Evolutionary conservation across 2,113 vertebrate species (phyloP), one percentile per base, ranked within the genome.

Genomic region (Poicephalus meyeri): DNA sequence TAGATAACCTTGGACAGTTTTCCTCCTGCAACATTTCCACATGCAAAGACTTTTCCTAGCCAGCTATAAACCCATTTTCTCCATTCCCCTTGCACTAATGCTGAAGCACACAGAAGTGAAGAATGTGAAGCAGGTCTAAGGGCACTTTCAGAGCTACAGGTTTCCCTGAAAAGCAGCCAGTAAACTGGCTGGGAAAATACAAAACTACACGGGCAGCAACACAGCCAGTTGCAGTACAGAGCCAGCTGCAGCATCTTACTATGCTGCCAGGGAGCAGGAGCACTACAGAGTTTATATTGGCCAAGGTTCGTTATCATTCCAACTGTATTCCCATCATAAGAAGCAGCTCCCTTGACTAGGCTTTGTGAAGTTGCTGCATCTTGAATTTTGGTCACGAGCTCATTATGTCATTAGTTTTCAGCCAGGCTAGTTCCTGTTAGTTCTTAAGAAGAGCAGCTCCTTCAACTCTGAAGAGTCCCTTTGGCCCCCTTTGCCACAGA

Each of bases 71-170:
- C 8, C 5, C 42, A 9, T 70, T 63, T 71, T 80, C 14, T 29
- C 49, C 0, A 0, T 56, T 53, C 73, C 8, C 33, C 16, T 79
- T 1, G 0, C 1, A 1, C 55, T 31, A 31, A 19, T 0, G 6
- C 64, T 12, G 41, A 80, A 47, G 50, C 60, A 16, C 1, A 0
- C 6, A 20, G 53, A 35, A 33, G 39, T 0, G 1, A 71, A 53
- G 46, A 68, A 29, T 1, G 12, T 0, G 0, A 1, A 31, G 35
- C 44, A 52, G 25, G 9, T 58, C 52, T 33, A 46, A 78, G n/a
- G 16, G 25, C 47, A 52, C 35, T 79, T 52, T 8, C 23, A 60
- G 58, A 80, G 25, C 6, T 33, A 15, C 11, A 42, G 16, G 11
- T 61, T 91, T 13, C 70, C 52, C 63, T 50, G 70, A 52, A 42